A percentile compares a stretch with the other conserved stretches of the same genome.
phyloP scores from a whole-genome alignment of 2,113 vertebrate genomes.

The Centrocercus urophasianus region DNA sequence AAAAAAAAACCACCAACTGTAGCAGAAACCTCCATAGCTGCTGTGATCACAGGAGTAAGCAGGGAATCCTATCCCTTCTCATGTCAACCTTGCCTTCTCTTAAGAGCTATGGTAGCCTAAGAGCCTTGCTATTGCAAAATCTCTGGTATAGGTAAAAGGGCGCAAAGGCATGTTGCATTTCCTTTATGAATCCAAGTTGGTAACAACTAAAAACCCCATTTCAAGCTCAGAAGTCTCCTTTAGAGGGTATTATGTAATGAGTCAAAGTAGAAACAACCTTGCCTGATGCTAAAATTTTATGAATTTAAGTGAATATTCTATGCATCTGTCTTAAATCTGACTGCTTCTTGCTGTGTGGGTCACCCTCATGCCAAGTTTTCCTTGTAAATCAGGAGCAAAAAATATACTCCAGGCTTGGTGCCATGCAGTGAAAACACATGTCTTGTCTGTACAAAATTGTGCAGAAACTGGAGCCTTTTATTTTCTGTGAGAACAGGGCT shows the following conservation, averaged over 20 bases:
- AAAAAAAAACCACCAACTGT: not conserved
- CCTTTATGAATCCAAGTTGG: not conserved
- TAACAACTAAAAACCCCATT: not conserved
- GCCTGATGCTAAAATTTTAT: not conserved
- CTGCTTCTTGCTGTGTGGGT: slow-evolving; percentile 56
- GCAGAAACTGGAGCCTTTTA: slow-evolving; percentile 62
- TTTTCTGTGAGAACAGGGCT: slow-evolving; percentile 57
- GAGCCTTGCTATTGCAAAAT: not conserved
- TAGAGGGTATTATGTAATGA: not conserved
- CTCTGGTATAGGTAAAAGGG: not conserved
- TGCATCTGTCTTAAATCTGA: slow-evolving; percentile 63
- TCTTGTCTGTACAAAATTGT: slow-evolving; percentile 64
- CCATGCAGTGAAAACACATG: slow-evolving; percentile 69
- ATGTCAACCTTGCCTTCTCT: not conserved
- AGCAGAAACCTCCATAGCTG: not conserved
- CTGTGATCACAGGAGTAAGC: not conserved
- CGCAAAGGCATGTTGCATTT: not conserved
- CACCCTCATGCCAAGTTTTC: slow-evolving; percentile 53
- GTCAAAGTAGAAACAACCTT: not conserved
- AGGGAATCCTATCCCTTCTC: not conserved
- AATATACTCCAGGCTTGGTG: slow-evolving; percentile 63
- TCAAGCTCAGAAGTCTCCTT: not conserved
- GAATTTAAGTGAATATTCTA: not conserved
- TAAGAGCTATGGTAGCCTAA: not conserved
- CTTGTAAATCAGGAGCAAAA: slow-evolving; percentile 69